These are phyloP conservation scores for Eupelmus urozonus DNA, from an alignment of 2,888 invertebrate species.

Conservation along the genomic window DNA sequence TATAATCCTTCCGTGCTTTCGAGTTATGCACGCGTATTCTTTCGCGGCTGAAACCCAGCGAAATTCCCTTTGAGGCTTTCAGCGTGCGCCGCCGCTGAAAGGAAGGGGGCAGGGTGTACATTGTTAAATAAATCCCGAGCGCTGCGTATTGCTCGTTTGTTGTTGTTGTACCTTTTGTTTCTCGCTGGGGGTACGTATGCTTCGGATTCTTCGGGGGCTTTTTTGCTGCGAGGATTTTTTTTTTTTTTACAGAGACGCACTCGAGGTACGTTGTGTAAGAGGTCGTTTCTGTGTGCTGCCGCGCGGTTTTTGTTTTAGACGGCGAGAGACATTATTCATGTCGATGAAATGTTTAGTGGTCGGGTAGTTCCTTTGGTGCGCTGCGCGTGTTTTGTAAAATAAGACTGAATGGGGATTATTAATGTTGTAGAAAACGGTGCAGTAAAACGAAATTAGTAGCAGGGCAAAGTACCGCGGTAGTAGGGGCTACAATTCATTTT, in stretches of 20 bases:
- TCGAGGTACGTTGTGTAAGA: background rate
- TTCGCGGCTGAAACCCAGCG: constrained; percentile 28
- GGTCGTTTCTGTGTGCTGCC: background rate
- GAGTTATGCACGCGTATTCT: constrained; percentile 39
- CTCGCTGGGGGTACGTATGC: background rate
- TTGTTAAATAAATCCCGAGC: constrained; percentile 32
- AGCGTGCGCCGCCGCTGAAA: background rate
- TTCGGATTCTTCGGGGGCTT: background rate
- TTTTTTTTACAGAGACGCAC: background rate
- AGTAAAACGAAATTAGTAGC: too few relatives aligned
- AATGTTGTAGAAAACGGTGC: background rate
- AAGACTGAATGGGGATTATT: background rate
- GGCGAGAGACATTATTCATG: constrained; percentile 2
- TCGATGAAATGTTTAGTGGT: constrained; percentile 7
- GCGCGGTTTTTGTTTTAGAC: background rate
- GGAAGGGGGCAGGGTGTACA: background rate
- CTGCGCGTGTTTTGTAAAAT: background rate
- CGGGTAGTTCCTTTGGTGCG: background rate
- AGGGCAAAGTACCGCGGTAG: too few relatives aligned
- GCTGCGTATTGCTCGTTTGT: background rate
- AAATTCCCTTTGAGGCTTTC: constrained; percentile 52
- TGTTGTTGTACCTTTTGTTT: background rate
- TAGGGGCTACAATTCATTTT: too few relatives aligned
- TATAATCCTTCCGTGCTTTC: constrained; percentile 28
- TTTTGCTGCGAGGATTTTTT: background rate